Conservation (phyloP, 1,140 invertebrate genomes). For the Dendrolimus kikuchii region DNA sequence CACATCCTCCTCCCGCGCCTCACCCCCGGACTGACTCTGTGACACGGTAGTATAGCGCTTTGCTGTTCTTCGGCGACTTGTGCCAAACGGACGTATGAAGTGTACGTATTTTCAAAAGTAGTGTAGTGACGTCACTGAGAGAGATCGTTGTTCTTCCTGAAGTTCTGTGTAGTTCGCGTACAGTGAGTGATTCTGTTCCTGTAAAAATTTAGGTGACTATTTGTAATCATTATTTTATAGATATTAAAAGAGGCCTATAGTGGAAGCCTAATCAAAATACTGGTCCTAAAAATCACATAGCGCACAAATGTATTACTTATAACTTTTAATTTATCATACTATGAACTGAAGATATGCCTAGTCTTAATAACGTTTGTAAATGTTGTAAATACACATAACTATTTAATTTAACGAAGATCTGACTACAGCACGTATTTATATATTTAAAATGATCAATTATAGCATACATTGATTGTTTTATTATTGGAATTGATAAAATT, state of each 20-base stretch:
- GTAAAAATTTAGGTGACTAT: conserved; percentile 8
- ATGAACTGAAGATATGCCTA: conserved; percentile 40
- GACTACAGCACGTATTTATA: conserved; percentile 9
- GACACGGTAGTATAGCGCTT: conserved; percentile 67
- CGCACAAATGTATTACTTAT: conserved; percentile 4
- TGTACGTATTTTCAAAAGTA: conserved; percentile 25
- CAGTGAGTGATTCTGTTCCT: conserved; percentile 13
- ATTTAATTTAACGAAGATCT: conserved; percentile 10
- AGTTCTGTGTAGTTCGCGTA: conserved; percentile 12
- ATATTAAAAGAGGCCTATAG: too few species aligned
- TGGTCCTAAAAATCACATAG: conserved; percentile 24
- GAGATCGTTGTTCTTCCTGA: conserved; percentile 53
- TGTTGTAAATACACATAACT: conserved; percentile 17
- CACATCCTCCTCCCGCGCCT: conserved; percentile 46
- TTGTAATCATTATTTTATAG: not conserved
- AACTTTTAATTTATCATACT: too few species aligned
- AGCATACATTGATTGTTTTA: conserved; percentile 44
- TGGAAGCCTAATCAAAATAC: not conserved
- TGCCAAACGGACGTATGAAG: conserved; percentile 69
- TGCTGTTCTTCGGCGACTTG: conserved; percentile 67
- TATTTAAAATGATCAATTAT: conserved; percentile 22
- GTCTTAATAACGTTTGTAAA: conserved; percentile 55
- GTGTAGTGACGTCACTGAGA: conserved; percentile 44
- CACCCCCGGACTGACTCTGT: conserved; percentile 55
- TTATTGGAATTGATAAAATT: conserved; percentile 58